These are phyloP conservation scores for Trissolcus basalis DNA, from an alignment of 1,140 invertebrate species.

Conservation along the genomic window DNA sequence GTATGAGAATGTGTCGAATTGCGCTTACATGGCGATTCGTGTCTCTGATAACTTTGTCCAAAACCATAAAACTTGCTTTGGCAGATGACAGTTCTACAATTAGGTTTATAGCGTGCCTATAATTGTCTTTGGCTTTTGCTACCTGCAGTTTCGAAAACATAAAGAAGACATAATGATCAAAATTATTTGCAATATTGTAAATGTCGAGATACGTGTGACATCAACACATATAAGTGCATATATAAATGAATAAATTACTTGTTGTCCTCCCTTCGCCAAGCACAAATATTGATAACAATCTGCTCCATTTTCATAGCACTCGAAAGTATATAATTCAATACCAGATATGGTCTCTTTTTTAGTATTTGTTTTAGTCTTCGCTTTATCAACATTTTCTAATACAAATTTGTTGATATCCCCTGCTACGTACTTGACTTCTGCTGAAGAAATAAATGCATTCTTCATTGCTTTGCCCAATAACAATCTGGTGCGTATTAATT, in stretches of 20 bases:
- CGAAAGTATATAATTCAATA: constrained; percentile 83
- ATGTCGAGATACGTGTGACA: too few relatives aligned
- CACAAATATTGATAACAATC: constrained; percentile 84
- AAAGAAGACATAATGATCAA: too few relatives aligned
- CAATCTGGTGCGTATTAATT: constrained; percentile 84
- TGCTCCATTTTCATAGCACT: constrained; percentile 80
- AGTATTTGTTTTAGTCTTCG: constrained; percentile 81
- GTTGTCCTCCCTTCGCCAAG: constrained; percentile 83
- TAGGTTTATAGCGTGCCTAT: constrained; percentile 81
- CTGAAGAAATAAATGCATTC: constrained; percentile 83
- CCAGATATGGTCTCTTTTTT: constrained; percentile 85
- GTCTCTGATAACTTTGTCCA: constrained; percentile 85
- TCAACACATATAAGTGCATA: too few relatives aligned
- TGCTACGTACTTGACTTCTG: constrained; percentile 83
- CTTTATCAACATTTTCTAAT: constrained; percentile 83
- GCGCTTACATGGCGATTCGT: constrained; percentile 87
- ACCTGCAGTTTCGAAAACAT: constrained; percentile 66
- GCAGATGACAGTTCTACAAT: constrained; percentile 84
- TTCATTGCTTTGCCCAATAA: constrained; percentile 86
- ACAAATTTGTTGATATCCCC: constrained; percentile 84
- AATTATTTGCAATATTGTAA: too few relatives aligned
- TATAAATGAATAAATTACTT: constrained; percentile 64
- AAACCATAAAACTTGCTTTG: constrained; percentile 84
- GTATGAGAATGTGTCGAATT: constrained; percentile 86
- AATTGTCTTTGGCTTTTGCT: constrained; percentile 84